Base-by-base conservation (phyloP, 1,140 invertebrate genomes). In the Microplitis mediator region DNA sequence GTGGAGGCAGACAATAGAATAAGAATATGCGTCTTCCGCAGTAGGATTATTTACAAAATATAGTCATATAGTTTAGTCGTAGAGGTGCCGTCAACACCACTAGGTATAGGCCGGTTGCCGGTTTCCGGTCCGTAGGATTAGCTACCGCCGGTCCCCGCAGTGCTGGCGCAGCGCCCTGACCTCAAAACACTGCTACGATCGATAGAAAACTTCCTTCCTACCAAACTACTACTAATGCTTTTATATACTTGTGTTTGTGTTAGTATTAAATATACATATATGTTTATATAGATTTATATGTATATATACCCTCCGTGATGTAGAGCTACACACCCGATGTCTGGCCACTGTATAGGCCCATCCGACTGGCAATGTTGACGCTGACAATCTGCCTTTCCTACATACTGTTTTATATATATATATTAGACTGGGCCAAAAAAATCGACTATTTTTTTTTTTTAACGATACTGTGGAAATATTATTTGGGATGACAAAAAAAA, bases 121-220 rank as follows among this genome's bases (percentile, higher is more conserved):
- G 68, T 75, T 71, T 62, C 67, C 73, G 69, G 69, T 72, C 39
- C 56, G 58, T 71, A 68, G 70, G 69, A 72, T 78, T 78, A 50
- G 75, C 74, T 75, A 67, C 50, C 32, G 75, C 76, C 76, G 71
- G 73, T 78, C 76, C 78, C 77, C 80, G 80, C 80, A 81, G 80
- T 81, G 80, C 75, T 82, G 80, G 80, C 80, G 80, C 80, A 82
- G 80, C 80, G 80, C 77, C 80, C 80, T 82, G 80, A 82, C 80
- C 80, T 82, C 80, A 82, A 82, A 82, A 82, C 78, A 80, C 74
- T 51, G 70, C 56, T 52, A 32, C 73, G 80, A 82, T 82, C 80
- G 80, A 82, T 82, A 82, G 80, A 82, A 82, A 82, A 82, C 80
- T 82, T 82, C 79, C 78, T 80, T 81, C 77, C 79, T 77, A 78